Evolutionary conservation across 2,888 invertebrate species (phyloP).

Genomic region (Drosophila suboccidentalis): DNA sequence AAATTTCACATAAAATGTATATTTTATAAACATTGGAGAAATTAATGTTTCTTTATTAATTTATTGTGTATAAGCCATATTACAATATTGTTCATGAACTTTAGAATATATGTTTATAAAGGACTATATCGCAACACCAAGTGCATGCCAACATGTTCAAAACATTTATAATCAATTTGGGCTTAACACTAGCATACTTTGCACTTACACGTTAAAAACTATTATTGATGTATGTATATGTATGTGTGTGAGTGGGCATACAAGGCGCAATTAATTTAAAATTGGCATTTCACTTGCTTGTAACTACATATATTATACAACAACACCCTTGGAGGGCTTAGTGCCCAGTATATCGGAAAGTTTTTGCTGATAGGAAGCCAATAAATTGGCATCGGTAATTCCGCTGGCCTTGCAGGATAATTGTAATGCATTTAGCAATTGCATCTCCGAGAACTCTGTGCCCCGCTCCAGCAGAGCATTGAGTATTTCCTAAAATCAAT

Average conservation of each 20-base stretch:
- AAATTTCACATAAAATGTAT: too few species aligned
- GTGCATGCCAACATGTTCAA: constrained; percentile 70
- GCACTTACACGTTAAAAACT: constrained; percentile 55
- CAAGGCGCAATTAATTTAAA: constrained; percentile 39
- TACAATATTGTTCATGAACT: constrained; percentile 65
- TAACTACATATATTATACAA: constrained; percentile 87
- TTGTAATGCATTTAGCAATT: constrained; percentile 94
- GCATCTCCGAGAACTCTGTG: constrained; percentile 94
- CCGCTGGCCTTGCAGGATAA: constrained; percentile 89
- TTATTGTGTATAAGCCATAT: constrained; percentile 66
- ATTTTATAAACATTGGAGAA: too few species aligned
- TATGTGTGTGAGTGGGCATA: constrained; percentile 33
- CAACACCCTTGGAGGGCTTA: constrained; percentile 90
- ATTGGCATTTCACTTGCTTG: constrained; percentile 28
- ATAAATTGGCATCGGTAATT: constrained; percentile 87
- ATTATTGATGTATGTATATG: constrained; percentile 42
- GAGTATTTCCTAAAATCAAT: constrained; percentile 90
- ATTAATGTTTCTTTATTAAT: constrained; percentile 57
- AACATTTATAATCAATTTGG: constrained; percentile 65
- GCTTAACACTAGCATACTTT: constrained; percentile 54
- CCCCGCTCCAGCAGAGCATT: constrained; percentile 94
- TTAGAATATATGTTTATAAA: constrained; percentile 62
- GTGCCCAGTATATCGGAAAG: constrained; percentile 93
- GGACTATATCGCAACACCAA: constrained; percentile 65
- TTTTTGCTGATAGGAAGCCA: constrained; percentile 91